A percentile compares a stretch with the other conserved stretches of the same genome.
These are phyloP conservation scores for Melitaea cinxia DNA, from an alignment of 1,140 invertebrate species.

Conservation along the genomic window DNA sequence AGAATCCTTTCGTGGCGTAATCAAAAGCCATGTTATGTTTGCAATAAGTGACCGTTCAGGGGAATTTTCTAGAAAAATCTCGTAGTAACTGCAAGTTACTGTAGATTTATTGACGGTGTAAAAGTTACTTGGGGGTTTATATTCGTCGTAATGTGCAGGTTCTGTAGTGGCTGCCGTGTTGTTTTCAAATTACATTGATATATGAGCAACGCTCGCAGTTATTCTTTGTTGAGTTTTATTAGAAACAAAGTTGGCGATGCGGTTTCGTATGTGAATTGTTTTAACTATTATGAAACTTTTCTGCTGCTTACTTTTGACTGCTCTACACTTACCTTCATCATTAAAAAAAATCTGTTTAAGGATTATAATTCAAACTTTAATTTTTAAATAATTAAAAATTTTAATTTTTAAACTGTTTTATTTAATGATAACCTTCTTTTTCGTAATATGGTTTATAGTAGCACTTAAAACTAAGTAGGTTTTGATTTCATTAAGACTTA, in stretches of 20 bases:
- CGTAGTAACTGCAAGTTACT: slow-evolving; percentile 41
- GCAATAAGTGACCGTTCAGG: slow-evolving; percentile 6
- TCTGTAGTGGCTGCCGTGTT: slow-evolving; percentile 35
- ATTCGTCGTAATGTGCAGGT: slow-evolving; percentile 51
- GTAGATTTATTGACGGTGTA: slow-evolving; percentile 56
- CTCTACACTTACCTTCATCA: no score
- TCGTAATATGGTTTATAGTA: no score
- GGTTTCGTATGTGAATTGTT: not conserved
- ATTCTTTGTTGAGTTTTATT: slow-evolving; percentile 14
- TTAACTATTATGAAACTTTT: no score
- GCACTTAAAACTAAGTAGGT: no score
- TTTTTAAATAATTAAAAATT: no score
- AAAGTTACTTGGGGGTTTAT: slow-evolving; percentile 54
- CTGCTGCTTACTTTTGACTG: not conserved
- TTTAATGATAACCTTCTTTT: no score
- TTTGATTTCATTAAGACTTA: no score
- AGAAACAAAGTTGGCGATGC: not conserved
- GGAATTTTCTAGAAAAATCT: slow-evolving; percentile 38
- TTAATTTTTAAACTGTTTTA: no score
- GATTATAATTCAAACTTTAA: no score
- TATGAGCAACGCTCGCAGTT: slow-evolving; percentile 1
- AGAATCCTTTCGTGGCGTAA: not conserved
- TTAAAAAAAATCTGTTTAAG: no score
- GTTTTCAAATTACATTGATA: slow-evolving; percentile 48
- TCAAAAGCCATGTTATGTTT: slow-evolving; percentile 1